Evolutionary conservation across 2,888 invertebrate species (phyloP), one percentile per base, ranked within the genome.

Genomic region (Metopia argyrocephala): DNA sequence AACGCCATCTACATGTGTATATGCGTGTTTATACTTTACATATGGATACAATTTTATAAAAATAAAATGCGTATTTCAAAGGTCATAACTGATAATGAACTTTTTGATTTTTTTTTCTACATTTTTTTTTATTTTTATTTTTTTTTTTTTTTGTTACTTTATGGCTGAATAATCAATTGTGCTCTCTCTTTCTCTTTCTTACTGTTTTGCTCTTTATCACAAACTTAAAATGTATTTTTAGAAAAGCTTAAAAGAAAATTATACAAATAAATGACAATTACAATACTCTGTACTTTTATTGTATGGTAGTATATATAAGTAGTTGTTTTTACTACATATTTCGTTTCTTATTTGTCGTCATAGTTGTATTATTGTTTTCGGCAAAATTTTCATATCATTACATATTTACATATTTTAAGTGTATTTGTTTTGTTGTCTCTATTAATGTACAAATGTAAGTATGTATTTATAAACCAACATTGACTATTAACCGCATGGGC

Each of bases 51-150:
- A n/a, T n/a, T n/a, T n/a, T n/a, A n/a, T n/a, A n/a, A n/a, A n/a
- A n/a, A n/a, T n/a, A n/a, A n/a, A n/a, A n/a, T n/a, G 15, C 38
- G 38, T 12, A 38, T 38, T 74, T 12, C 66, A 80, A 76, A 76
- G 76, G 71, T 76, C 64, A 45, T 28, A 52, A 52, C 68, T 73
- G 76, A 76, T 80, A 80, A 80, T 80, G 76, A 80, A 80, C 79
- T 80, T 80, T 80, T 62, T 54, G 25, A 15, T 62, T 15, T 12
- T 25, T 7, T 56, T 59, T 7, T 21, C 25, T 25, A 38, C 18
- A 25, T 27, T 62, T 71, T 71, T 23, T 9, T 9, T 31, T 64
- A 18, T 5, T 64, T 27, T 31, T 31, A 9, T 7, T 48, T 46
- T 57, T 59, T n/a, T n/a, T 5, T 48, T 12, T 27, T 27, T 28